These are phyloP conservation scores for Leptinotarsa undecemlineata DNA, from an alignment of 1,140 invertebrate genomes.

Conservation along the genomic window DNA sequence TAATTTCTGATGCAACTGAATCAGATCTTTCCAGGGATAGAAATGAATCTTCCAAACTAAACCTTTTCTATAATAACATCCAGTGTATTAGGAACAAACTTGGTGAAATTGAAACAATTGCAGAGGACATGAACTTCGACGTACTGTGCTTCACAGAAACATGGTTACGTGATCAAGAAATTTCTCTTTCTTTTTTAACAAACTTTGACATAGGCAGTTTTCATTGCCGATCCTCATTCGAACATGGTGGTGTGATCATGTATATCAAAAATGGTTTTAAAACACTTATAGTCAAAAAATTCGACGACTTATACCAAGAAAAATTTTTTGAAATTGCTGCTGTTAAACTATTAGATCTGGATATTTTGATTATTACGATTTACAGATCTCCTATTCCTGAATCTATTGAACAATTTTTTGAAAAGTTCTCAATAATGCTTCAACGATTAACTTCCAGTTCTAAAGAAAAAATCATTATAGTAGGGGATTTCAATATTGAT, in stretches of 20 bases:
- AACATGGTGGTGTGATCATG: conserved; percentile 7
- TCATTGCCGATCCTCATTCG: neutral
- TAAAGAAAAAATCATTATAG: neutral
- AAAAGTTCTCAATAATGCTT: conserved; percentile 11
- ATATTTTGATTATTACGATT: conserved; percentile 6
- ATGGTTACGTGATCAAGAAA: conserved; percentile 13
- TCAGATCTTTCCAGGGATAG: neutral
- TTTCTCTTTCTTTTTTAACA: neutral
- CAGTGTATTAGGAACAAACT: conserved; percentile 5
- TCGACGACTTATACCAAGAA: conserved; percentile 11
- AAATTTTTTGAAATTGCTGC: conserved; percentile 12
- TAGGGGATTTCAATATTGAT: neutral
- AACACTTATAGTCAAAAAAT: neutral
- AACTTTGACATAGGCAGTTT: conserved; percentile 3
- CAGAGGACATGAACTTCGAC: neutral
- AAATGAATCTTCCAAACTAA: neutral
- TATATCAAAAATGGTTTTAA: conserved; percentile 1
- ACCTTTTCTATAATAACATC: conserved; percentile 6
- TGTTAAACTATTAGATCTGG: neutral
- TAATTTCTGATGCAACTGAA: neutral
- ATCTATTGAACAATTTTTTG: conserved; percentile 1
- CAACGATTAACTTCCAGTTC: neutral
- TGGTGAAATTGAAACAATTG: neutral
- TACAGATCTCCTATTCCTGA: conserved; percentile 10
- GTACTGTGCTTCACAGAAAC: conserved; percentile 12